Conservation (phyloP, 2,113 vertebrate species). For the Chauna torquata region DNA sequence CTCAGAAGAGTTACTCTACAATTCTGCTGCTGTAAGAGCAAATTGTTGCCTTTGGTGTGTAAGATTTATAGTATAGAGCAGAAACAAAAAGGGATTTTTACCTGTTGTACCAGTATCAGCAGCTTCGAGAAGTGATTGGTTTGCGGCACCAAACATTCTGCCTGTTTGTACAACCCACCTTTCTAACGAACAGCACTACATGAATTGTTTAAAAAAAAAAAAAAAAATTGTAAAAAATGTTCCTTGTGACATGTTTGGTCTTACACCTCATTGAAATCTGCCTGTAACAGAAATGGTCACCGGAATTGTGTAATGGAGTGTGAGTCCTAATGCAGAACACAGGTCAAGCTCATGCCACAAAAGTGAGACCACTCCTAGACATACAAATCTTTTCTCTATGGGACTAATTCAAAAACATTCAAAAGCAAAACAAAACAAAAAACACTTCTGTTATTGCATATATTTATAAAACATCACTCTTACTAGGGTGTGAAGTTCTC, state of each 20-base stretch:
- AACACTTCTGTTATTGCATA: neutral
- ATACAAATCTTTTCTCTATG: accelerated
- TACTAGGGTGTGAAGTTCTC: neutral
- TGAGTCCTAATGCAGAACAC: neutral
- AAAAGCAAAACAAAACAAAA: neutral
- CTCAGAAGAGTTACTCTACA: neutral
- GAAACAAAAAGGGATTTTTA: neutral
- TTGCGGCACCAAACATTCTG: neutral
- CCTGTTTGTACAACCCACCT: neutral
- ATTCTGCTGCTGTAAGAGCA: neutral
- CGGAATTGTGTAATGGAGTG: neutral
- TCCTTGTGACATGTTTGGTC: neutral
- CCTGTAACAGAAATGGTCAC: neutral
- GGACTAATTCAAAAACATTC: neutral
- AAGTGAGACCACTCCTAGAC: neutral
- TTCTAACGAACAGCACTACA: neutral
- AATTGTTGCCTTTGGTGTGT: neutral
- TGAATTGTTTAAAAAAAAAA: neutral
- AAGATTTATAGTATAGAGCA: neutral
- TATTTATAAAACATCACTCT: neutral
- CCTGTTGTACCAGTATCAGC: neutral
- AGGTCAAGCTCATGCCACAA: accelerated
- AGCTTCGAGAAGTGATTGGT: neutral
- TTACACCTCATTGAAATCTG: neutral
- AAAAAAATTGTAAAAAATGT: neutral